Conservation (phyloP, 2,797 vertebrate species). For the Enteromius anoplus region DNA sequence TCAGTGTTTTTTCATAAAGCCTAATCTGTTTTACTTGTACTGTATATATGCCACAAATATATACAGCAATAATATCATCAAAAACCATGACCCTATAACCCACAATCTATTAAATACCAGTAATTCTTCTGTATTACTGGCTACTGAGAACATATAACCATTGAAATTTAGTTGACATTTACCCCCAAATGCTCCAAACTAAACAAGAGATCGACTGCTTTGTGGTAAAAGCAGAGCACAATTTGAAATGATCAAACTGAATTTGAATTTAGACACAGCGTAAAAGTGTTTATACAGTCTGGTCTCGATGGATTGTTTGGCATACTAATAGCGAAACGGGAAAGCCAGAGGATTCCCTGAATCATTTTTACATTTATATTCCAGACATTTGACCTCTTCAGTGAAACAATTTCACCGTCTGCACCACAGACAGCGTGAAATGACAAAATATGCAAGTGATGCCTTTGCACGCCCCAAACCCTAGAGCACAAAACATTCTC, state of each 20-base stretch:
- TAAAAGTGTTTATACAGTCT: neutral
- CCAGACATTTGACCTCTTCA: constrained; percentile 45
- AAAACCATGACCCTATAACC: too few relatives aligned
- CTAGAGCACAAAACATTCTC: constrained; percentile 36
- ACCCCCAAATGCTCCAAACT: neutral
- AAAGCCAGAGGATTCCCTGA: constrained; percentile 33
- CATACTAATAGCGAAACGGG: constrained; percentile 1
- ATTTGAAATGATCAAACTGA: neutral
- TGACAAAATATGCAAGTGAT: constrained; percentile 42
- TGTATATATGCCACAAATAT: too few relatives aligned
- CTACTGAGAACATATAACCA: neutral
- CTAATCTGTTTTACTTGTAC: too few relatives aligned
- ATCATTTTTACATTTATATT: constrained; percentile 41
- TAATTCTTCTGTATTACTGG: neutral
- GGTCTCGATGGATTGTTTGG: neutral
- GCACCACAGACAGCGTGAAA: constrained; percentile 30
- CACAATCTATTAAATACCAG: neutral
- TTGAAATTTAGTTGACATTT: neutral
- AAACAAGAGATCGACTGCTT: neutral
- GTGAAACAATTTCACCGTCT: constrained; percentile 13
- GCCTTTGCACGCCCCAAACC: constrained; percentile 12
- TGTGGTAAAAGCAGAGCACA: neutral
- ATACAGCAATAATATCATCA: too few relatives aligned
- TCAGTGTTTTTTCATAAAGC: too few relatives aligned
- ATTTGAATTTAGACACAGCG: neutral